Base-by-base conservation (phyloP, 2,888 invertebrate species). In the Esperia sulphurella region DNA sequence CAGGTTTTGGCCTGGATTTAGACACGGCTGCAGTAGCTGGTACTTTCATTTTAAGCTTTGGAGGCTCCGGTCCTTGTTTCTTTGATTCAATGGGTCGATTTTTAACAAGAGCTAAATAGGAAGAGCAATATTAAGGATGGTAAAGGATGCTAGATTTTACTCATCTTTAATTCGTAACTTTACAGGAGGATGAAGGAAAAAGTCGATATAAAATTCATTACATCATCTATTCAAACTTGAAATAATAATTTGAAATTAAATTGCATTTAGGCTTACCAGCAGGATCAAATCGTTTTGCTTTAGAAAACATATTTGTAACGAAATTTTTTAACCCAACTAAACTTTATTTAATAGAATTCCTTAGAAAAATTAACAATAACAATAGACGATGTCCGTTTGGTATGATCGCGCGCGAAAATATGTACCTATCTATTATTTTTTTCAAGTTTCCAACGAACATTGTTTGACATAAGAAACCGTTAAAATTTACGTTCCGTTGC, bases 201-300 rank as follows among this genome's bases (percentile, higher is more conserved):
- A n/a, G n/a, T n/a, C n/a, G n/a, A n/a, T n/a, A n/a, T n/a, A n/a
- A n/a, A n/a, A n/a, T n/a, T n/a, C n/a, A n/a, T n/a, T n/a, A n/a
- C n/a, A n/a, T n/a, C n/a, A n/a, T n/a, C n/a, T n/a, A n/a, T n/a
- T n/a, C n/a, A n/a, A n/a, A n/a, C n/a, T n/a, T n/a, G n/a, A n/a
- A n/a, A n/a, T n/a, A n/a, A n/a, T n/a, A n/a, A n/a, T n/a, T n/a
- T n/a, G n/a, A n/a, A n/a, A n/a, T 21, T 21, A 21, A 21, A 31
- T 3, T 31, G 31, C n/a, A 48, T 42, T 28, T 33, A 48, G 28
- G 75, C 84, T 84, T 72, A 87, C 87, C 80, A 35, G 70, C 52
- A 48, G 70, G 63, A 63, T 87, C 86, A 66, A 89, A 89, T 50
- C 88, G 75, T 58, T 88, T 88, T 12, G 88, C 86, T 69, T 89